A percentile compares a stretch with the other conserved stretches of the same genome.
Evolutionary conservation across 2,113 vertebrate genomes (phyloP).

Genomic region (Scartelaos histophorus): DNA sequence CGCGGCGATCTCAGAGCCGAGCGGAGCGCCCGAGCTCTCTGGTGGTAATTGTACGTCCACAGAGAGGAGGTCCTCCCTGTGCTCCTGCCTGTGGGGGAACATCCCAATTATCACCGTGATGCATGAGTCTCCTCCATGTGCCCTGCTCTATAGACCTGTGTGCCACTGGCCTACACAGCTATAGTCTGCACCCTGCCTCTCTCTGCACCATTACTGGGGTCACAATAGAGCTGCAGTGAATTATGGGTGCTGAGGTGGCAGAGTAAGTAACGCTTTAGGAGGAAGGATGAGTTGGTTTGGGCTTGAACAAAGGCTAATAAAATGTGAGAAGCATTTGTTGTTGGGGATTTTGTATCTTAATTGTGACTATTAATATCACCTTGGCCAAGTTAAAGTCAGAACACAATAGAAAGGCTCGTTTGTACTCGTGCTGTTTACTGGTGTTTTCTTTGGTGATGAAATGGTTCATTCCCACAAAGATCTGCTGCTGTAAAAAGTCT

Average conservation of each 20-base stretch:
- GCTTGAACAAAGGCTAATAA: no score
- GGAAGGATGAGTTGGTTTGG: no score
- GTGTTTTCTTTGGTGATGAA: no score
- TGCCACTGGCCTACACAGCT: conserved; percentile 23
- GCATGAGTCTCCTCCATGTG: conserved; percentile 58
- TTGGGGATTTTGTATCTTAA: no score
- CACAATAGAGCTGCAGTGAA: background rate
- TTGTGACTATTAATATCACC: no score
- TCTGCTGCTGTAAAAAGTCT: no score
- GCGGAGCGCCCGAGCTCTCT: background rate
- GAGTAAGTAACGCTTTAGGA: background rate
- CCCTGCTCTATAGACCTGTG: conserved; percentile 44
- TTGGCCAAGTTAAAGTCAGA: no score
- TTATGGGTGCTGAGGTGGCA: background rate
- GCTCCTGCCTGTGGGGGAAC: conserved; percentile 44
- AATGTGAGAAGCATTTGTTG: no score
- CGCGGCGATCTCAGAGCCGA: no score
- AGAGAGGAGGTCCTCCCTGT: conserved; percentile 8
- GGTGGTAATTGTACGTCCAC: background rate
- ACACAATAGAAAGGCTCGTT: no score
- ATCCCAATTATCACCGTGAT: conserved; percentile 65
- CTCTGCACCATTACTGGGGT: background rate
- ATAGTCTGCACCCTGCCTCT: background rate
- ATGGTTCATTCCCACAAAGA: no score
- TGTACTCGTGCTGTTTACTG: no score